Base-by-base conservation (phyloP, 2,113 vertebrate species). In the Cygnus atratus region DNA sequence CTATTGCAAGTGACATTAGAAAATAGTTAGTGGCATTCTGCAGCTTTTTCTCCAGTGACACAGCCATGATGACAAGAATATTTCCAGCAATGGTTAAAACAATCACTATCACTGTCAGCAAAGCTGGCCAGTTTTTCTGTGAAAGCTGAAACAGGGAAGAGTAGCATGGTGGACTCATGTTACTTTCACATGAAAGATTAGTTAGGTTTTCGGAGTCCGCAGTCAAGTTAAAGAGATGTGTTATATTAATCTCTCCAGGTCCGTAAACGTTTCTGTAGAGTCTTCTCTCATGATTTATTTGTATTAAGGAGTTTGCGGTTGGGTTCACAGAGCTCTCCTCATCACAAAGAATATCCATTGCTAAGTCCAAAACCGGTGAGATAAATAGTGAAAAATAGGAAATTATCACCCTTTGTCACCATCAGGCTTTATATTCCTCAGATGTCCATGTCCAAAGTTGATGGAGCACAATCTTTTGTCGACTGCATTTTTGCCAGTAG, bases 1-100 rank as follows among this genome's bases (percentile, higher is more conserved):
- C 98, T 78, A 99, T 98, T 9, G 99, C 99, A 95, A 99, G 98
- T n/a, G 99, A 99, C 99, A 99, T 99, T 97, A 99, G 96, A 97
- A 99, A 99, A 92, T 99, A 99, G 98, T 99, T 99, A 65, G 99
- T 99, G 95, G 99, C 99, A 31, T 99, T 99, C 97, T 99, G 99
- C 93, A 99, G 98, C 96, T 99, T 99, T 97, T 99, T 99, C 98
- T 99, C 99, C 97, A 99, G 97, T 59, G 99, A 99, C 55, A 99
- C 99, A 35, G 99, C 99, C 98, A 99, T 98, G 97, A 99, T 99
- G 95, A 99, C 99, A 83, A 99, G 98, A 94, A 99, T 99, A 98
- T 99, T 99, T 35, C 99, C 99, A 94, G 98, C 98, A 84, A 99
- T 99, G 11, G 99, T 99, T 81, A 99, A 92, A 91, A 98, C 97